phyloP scores from a whole-genome alignment of 2,888 invertebrate species.

The Punctoribates punctum region DNA sequence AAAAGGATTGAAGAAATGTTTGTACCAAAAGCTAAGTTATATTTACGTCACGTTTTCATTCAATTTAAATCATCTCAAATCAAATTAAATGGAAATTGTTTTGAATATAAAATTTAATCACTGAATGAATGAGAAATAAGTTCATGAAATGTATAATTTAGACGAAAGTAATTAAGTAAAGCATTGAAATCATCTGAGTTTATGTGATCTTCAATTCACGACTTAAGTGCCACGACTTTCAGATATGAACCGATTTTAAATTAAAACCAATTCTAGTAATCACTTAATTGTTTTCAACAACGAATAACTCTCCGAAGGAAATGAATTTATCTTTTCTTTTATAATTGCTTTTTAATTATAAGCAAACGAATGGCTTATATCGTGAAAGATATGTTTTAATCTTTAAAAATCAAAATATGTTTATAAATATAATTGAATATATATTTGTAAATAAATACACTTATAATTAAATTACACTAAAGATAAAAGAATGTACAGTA shows the following conservation, averaged over 20 bases:
- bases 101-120: background rate
- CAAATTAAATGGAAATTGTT: background rate
- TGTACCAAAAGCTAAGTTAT: background rate
- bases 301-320: background rate
- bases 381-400: too few species aligned
- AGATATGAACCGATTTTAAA: background rate
- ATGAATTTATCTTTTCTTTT: too few species aligned
- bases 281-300: background rate
- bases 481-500: too few species aligned
- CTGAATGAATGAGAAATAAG: background rate
- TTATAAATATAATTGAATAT: too few species aligned
- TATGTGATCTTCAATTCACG: constrained; percentile 8
- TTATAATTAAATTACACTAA: too few species aligned
- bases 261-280: background rate
- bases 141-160: background rate
- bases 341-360: too few species aligned
- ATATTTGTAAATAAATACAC: too few species aligned
- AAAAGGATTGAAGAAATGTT: too few species aligned
- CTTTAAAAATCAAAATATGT: too few species aligned
- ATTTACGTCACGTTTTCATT: background rate
- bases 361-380: too few species aligned
- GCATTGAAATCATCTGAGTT: too few species aligned
- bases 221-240: background rate
- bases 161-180: too few species aligned
- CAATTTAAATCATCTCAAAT: background rate